A percentile compares a stretch with the other conserved stretches of the same genome.
Evolutionary conservation across 23 tunicate genomes (phyloP).

Genomic region (Halocynthia roretzi): DNA sequence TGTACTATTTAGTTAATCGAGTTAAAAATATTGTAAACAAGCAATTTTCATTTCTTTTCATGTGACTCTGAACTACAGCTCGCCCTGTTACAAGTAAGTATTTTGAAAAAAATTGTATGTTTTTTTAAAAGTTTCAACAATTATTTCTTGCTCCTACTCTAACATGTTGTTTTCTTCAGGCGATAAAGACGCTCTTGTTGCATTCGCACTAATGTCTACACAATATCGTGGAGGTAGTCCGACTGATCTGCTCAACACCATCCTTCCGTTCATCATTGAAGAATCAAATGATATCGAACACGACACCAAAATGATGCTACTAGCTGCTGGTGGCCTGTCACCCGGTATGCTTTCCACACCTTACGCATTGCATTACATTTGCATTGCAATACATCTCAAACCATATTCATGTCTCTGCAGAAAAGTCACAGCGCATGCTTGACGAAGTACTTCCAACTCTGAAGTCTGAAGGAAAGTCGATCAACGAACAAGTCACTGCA

Average conservation of each 20-base stretch:
- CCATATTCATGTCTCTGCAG: constrained; percentile 13
- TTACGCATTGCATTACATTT: not conserved
- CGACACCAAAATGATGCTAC: constrained; percentile 1
- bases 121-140: no score
- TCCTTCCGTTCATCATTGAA: not conserved
- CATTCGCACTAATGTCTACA: no score
- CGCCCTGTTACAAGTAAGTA: no score
- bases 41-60: no score
- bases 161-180: no score
- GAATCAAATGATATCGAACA: not conserved
- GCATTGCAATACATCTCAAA: not conserved
- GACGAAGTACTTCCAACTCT: constrained; percentile 44
- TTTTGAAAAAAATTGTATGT: no score
- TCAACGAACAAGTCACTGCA: constrained; percentile 41
- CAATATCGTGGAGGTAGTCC: constrained; percentile 1
- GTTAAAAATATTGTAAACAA: no score
- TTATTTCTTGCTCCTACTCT: no score
- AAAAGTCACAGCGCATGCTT: constrained; percentile 15
- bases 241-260: not conserved
- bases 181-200: no score
- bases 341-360: constrained; percentile 16
- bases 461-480: constrained; percentile 39
- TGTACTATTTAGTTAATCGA: no score
- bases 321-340: constrained; percentile 17
- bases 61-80: no score